These are phyloP conservation scores for Masnerella sp. DNA, from an alignment of 2,888 invertebrate genomes.

Conservation along the genomic window DNA sequence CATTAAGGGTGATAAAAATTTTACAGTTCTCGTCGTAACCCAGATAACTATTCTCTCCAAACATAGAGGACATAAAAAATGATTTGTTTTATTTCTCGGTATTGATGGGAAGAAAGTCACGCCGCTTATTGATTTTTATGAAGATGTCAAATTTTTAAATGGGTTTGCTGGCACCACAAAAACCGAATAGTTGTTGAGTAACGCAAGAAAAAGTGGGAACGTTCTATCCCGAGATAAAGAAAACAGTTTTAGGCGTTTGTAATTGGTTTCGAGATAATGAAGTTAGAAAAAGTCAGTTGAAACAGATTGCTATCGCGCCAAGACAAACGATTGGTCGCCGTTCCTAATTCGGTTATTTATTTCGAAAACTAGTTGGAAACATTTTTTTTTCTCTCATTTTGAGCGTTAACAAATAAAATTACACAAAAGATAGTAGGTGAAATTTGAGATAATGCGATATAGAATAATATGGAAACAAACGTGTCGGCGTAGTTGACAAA, in stretches of 20 bases:
- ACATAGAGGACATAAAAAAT: not conserved
- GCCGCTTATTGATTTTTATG: constrained; percentile 22
- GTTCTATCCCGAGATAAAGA: constrained; percentile 33
- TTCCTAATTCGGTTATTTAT: constrained; percentile 17
- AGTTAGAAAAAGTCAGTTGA: constrained; percentile 35
- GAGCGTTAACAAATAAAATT: too few relatives aligned
- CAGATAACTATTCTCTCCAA: constrained; percentile 6
- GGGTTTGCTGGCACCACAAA: not conserved
- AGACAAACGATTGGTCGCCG: constrained; percentile 25
- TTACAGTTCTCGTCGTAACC: constrained; percentile 8
- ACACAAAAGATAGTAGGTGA: not conserved
- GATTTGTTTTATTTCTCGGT: constrained; percentile 11
- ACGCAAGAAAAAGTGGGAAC: constrained; percentile 11
- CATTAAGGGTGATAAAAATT: constrained; percentile 11
- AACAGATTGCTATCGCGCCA: constrained; percentile 20
- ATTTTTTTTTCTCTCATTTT: too few relatives aligned
- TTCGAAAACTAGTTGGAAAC: not conserved
- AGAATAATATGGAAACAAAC: not conserved
- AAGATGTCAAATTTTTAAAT: constrained; percentile 18
- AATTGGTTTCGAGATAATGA: constrained; percentile 48
- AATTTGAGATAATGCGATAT: not conserved
- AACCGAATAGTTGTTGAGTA: constrained; percentile 21
- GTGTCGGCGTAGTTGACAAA: constrained; percentile 2
- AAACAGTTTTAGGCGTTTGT: constrained; percentile 36
- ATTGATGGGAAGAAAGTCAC: constrained; percentile 14